Base-by-base conservation (phyloP, 2,113 vertebrate species). In the Hippolais icterina region DNA sequence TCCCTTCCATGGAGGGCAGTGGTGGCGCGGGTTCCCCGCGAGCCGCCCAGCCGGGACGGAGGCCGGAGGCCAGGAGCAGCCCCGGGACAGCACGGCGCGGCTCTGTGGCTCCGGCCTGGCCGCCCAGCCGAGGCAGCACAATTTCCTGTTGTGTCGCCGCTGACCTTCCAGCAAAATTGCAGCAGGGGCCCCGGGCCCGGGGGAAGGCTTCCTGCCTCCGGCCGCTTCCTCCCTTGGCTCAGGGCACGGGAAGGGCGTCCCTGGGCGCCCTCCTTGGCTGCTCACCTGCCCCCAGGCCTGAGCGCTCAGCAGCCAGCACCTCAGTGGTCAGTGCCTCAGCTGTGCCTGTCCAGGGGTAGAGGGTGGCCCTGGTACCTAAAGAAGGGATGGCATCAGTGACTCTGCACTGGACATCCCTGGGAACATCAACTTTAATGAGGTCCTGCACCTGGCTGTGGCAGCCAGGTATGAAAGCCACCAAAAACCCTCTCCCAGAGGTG, bases 101-200 rank as follows among this genome's bases (percentile, higher is more conserved):
- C 80, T n/a, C 88, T 49, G 44, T 1, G 56, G 78, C 78, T 91
- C 86, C 25, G 37, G 78, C 83, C 79, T 2, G 64, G 91, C 77
- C 18, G 89, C 82, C 75, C 42, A 17, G 91, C 69, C 35, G 12
- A 88, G 88, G 91, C 86, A 88, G 56, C 15, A 70, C 69, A 64
- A 96, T 96, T 97, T 97, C 97, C 97, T 97, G 97, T 97, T 97
- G 97, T 97, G 96, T 93, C n/a, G 93, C 84, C 70, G 15, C 81
- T 96, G 97, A 97, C 96, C 97, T 97, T 90, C 80, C 7, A 96
- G 92, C 59, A 44, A 96, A 90, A 71, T 90, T 65, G 1, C 94
- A 70, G 63, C 64, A 0, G 79, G 87, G 94, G 91, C 94, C 92
- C 77, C 10, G 75, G 84, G 46, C 92, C 91, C 12, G 72, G 81